Conservation (phyloP, 2,113 vertebrate genomes). For the Garra rufa region DNA sequence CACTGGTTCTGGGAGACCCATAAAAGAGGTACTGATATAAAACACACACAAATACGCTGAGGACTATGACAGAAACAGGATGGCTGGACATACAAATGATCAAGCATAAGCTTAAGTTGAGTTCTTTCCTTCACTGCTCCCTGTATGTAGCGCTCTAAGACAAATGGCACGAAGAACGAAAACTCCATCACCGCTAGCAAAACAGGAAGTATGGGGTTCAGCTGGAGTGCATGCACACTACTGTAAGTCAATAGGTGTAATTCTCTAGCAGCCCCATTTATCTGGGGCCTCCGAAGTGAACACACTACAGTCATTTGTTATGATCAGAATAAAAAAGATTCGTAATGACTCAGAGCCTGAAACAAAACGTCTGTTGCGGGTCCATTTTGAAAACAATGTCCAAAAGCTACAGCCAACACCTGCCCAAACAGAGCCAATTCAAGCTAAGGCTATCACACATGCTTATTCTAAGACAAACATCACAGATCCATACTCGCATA, state of each 20-base stretch:
- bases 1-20: slow-evolving; percentile 43
- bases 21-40: slow-evolving; percentile 28
- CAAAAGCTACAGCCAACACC: slow-evolving; percentile 76
- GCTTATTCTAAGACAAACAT: slow-evolving; percentile 65
- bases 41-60: slow-evolving; percentile 6
- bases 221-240: slow-evolving; percentile 78
- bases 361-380: slow-evolving; percentile 72
- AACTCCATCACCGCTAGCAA: slow-evolving; percentile 75
- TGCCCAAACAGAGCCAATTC: slow-evolving; percentile 74
- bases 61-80: slow-evolving; percentile 20
- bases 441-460: slow-evolving; percentile 68
- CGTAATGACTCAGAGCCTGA: slow-evolving; percentile 73
- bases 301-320: slow-evolving; percentile 76
- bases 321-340: slow-evolving; percentile 77
- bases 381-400: slow-evolving; percentile 72
- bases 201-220: slow-evolving; percentile 83
- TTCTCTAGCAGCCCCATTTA: slow-evolving; percentile 71
- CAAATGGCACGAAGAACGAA: slow-evolving; percentile 71
- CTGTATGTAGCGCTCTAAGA: slow-evolving; percentile 60
- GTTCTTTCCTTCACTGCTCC: slow-evolving; percentile 51
- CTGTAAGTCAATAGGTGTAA: slow-evolving; percentile 81
- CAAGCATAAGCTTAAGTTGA: slow-evolving; percentile 45
- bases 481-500: slow-evolving; percentile 40
- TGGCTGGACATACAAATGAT: slow-evolving; percentile 36
- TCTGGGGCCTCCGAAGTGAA: slow-evolving; percentile 70